A percentile compares a stretch with the other conserved stretches of the same genome.
phyloP scores from a whole-genome alignment of 2,113 vertebrate species.

The Cryptotis parvus region DNA sequence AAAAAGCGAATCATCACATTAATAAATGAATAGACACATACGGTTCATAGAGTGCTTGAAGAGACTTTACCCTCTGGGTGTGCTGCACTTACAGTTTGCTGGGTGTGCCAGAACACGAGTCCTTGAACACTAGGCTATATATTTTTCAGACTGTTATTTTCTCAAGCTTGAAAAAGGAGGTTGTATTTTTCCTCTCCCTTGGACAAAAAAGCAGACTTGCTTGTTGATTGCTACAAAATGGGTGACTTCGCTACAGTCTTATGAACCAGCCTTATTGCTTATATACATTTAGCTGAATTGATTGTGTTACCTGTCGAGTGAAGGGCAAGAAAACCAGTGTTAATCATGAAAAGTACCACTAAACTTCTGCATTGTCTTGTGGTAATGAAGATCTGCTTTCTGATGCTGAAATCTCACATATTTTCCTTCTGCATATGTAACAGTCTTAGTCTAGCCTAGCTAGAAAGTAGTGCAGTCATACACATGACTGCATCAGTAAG shows the following conservation, averaged over 20 bases:
- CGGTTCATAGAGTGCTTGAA: background rate
- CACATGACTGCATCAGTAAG: background rate
- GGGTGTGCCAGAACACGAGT: background rate
- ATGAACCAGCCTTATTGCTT: background rate
- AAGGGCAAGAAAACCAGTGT: background rate
- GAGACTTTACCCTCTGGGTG: background rate
- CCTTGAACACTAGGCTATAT: background rate
- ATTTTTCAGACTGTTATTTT: background rate
- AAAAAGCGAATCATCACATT: background rate
- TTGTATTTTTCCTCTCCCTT: background rate
- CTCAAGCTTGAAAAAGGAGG: background rate
- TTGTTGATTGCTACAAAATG: background rate
- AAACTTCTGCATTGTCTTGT: background rate
- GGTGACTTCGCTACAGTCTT: background rate
- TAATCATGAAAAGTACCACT: background rate
- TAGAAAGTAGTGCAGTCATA: background rate
- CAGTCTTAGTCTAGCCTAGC: background rate
- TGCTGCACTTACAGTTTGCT: background rate
- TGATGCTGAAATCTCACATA: background rate
- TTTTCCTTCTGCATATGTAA: background rate
- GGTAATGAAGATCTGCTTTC: background rate
- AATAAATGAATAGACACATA: background rate
- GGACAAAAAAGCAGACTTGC: background rate
- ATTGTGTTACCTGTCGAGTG: background rate
- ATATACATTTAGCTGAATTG: rapidly evolving